Conservation (phyloP, 2,888 invertebrate species). For the Sacculina carcini region DNA sequence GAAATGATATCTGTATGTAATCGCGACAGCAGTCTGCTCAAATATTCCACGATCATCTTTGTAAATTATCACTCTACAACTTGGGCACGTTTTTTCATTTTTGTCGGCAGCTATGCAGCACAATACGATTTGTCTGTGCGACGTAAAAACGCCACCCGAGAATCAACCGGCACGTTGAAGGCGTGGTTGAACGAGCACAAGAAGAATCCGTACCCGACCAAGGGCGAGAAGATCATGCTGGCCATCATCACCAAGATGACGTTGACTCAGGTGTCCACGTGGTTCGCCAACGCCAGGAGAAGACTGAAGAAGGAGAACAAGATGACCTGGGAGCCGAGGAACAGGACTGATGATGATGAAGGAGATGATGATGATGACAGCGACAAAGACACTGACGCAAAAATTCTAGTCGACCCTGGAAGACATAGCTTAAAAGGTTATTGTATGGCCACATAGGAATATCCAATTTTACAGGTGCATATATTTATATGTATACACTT, state of each 20-base stretch:
- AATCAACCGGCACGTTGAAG: slow-evolving; percentile 87
- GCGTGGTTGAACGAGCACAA: slow-evolving; percentile 96
- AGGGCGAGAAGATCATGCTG: slow-evolving; percentile 89
- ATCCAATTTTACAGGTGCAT: no score
- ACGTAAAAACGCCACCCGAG: slow-evolving; percentile 87
- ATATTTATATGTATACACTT: no score
- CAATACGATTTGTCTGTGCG: slow-evolving; percentile 70
- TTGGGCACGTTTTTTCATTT: no score
- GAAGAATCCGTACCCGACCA: slow-evolving; percentile 97
- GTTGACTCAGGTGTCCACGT: slow-evolving; percentile 43
- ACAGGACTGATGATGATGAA: slow-evolving; percentile 65
- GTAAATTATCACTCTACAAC: no score
- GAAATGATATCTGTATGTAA: no score
- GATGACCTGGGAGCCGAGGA: slow-evolving; percentile 91
- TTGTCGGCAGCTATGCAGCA: slow-evolving; percentile 22
- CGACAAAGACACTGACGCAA: slow-evolving; percentile 18
- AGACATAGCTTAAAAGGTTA: no score
- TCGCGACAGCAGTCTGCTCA: no score
- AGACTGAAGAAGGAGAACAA: slow-evolving; percentile 89
- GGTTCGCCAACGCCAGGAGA: slow-evolving; percentile 75
- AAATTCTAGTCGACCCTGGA: background rate
- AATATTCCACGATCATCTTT: no score
- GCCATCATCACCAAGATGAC: slow-evolving; percentile 48
- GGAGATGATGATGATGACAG: slow-evolving; percentile 46
- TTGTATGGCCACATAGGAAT: no score